Conservation (phyloP, 2,888 invertebrate species). For the Cataglyphis altisquamis region DNA sequence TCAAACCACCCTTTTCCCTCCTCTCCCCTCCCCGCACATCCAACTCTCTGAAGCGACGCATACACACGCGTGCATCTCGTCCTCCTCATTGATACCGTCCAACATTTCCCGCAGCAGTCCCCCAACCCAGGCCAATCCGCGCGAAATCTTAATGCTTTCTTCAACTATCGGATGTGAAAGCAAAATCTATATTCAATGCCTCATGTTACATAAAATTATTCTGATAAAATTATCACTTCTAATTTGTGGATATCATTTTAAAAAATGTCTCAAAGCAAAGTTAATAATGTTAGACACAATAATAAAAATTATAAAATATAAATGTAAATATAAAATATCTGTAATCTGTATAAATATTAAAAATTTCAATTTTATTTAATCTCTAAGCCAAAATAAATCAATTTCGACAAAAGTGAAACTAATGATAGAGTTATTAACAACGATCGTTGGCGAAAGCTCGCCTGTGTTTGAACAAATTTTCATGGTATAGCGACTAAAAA, state of each 20-base stretch:
- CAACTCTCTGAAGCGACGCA: conserved; percentile 56
- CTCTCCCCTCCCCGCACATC: conserved; percentile 51
- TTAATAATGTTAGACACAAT: background rate
- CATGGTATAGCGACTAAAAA: conserved; percentile 22
- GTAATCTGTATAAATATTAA: background rate
- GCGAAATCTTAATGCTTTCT: conserved; percentile 49
- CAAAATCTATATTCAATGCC: conserved; percentile 4
- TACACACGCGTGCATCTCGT: conserved; percentile 61
- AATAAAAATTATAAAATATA: background rate
- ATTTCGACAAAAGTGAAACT: conserved; percentile 9
- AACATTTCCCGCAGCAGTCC: conserved; percentile 74
- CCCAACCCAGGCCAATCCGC: conserved; percentile 18
- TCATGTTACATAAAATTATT: background rate
- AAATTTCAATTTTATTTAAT: conserved; percentile 20
- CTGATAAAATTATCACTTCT: background rate
- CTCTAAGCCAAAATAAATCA: background rate
- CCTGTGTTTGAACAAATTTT: conserved; percentile 43
- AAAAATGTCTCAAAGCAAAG: background rate
- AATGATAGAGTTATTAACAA: background rate
- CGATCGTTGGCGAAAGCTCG: background rate
- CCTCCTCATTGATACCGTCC: conserved; percentile 73
- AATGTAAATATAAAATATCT: background rate
- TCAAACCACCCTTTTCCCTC: conserved; percentile 69
- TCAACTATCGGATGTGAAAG: conserved; percentile 13
- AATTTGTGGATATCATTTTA: background rate